Conservation (phyloP, 2,797 vertebrate species). For the Echiichthys vipera region DNA sequence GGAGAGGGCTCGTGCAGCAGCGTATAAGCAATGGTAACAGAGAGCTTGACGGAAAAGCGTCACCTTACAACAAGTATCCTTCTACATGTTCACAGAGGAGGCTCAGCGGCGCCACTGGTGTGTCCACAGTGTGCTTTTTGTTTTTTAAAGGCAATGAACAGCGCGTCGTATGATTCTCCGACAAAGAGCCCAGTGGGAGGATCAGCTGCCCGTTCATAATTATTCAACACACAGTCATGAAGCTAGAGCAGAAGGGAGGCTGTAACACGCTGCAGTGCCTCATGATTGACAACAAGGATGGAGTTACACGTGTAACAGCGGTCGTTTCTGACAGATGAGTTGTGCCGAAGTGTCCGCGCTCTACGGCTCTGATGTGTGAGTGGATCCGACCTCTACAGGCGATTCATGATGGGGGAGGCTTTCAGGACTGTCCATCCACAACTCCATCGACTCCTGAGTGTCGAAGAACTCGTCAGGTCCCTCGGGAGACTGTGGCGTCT, state of each 20-base stretch:
- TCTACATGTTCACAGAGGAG: constrained; percentile 4
- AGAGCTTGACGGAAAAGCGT: constrained; percentile 11
- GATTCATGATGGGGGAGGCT: constrained; percentile 55
- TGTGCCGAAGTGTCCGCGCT: neutral
- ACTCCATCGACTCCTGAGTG: constrained; percentile 81
- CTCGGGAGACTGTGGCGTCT: constrained; percentile 84
- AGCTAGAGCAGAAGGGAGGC: neutral
- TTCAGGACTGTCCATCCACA: constrained; percentile 77
- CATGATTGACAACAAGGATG: neutral
- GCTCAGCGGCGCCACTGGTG: constrained; percentile 11
- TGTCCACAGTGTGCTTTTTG: neutral
- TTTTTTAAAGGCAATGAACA: constrained; percentile 25
- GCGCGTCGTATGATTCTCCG: constrained; percentile 15
- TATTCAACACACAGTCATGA: constrained; percentile 4
- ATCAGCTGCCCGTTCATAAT: constrained; percentile 26
- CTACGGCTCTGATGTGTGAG: constrained; percentile 72
- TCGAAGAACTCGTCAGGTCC: constrained; percentile 85
- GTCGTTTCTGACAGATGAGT: constrained; percentile 13
- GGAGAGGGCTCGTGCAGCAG: constrained; percentile 10
- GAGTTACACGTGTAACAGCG: neutral
- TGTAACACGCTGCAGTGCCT: constrained; percentile 13
- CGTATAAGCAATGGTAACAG: neutral
- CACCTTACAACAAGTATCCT: constrained; percentile 4
- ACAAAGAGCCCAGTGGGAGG: neutral
- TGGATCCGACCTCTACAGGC: constrained; percentile 65